Conservation (phyloP, 2,888 invertebrate species). For the Beris chalybata region DNA sequence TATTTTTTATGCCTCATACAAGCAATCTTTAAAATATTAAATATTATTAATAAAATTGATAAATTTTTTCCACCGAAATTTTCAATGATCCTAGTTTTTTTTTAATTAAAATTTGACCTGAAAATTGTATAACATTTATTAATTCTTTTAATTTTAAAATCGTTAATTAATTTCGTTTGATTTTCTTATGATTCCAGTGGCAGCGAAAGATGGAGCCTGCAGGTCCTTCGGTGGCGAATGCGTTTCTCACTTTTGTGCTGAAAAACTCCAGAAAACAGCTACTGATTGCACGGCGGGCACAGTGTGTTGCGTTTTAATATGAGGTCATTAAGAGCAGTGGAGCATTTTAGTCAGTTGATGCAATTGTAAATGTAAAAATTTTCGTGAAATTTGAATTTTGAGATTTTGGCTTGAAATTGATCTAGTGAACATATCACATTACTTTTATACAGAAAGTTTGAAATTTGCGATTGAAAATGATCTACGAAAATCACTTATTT, state of each 20-base stretch:
- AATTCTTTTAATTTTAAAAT: background rate
- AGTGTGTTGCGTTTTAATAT: constrained; percentile 49
- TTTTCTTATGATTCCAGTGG: constrained; percentile 45
- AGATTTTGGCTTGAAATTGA: too few relatives aligned
- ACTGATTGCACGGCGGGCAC: constrained; percentile 50
- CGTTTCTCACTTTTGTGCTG: constrained; percentile 46
- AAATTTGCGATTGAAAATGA: background rate
- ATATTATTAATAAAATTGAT: too few relatives aligned
- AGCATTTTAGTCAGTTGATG: too few relatives aligned
- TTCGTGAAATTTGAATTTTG: too few relatives aligned
- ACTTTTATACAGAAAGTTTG: too few relatives aligned
- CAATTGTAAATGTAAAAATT: too few relatives aligned
- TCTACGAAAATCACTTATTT: background rate
- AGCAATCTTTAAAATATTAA: too few relatives aligned
- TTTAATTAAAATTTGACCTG: too few relatives aligned
- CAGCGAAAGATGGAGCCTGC: constrained; percentile 51
- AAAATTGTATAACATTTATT: constrained; percentile 33
- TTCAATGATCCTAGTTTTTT: too few relatives aligned
- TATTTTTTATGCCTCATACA: too few relatives aligned
- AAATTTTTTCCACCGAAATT: too few relatives aligned
- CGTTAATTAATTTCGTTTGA: constrained; percentile 36
- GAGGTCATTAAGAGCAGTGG: background rate
- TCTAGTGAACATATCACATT: too few relatives aligned
- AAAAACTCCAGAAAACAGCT: constrained; percentile 46
- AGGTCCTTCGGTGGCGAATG: constrained; percentile 50